Percentiles rank a stretch among this genome's conserved stretches.
These are phyloP conservation scores for Leptura quadrifasciata DNA, from an alignment of 2,888 invertebrate species.

Conservation along the genomic window DNA sequence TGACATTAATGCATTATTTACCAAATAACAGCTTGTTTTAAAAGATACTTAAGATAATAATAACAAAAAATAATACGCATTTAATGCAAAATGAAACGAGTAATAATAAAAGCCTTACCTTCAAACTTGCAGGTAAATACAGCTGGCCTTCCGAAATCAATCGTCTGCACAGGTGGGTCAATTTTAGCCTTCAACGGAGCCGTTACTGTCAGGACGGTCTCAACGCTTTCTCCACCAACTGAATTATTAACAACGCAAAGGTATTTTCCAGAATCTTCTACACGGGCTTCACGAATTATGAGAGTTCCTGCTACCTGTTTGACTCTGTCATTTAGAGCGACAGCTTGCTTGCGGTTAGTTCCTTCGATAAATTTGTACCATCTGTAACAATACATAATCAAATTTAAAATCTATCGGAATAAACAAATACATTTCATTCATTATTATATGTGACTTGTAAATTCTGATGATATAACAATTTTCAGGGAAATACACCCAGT, in stretches of 20 bases:
- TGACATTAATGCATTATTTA: no score
- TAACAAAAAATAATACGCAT: no score
- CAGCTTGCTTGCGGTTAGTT: constrained; percentile 89
- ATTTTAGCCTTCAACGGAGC: constrained; percentile 92
- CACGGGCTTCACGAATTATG: constrained; percentile 92
- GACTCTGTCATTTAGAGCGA: constrained; percentile 90
- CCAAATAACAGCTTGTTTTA: no score
- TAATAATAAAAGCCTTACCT: constrained; percentile 72
- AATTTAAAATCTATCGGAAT: constrained; percentile 9
- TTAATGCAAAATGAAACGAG: background rate
- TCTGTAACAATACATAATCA: constrained; percentile 79
- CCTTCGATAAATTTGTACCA: constrained; percentile 96
- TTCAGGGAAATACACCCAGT: background rate
- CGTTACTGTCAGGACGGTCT: constrained; percentile 93
- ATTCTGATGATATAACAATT: constrained; percentile 18
- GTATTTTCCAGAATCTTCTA: constrained; percentile 96
- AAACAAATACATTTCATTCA: background rate
- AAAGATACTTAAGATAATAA: no score
- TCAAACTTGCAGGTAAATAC: constrained; percentile 93
- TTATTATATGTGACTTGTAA: background rate
- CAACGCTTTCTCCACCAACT: constrained; percentile 94
- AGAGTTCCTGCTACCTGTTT: constrained; percentile 95
- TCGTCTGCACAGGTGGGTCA: constrained; percentile 90
- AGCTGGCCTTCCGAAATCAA: constrained; percentile 95
- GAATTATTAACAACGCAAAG: constrained; percentile 96